These are phyloP conservation scores for Drosophila hydei DNA, from an alignment of 1,140 invertebrate species.

Conservation along the genomic window DNA sequence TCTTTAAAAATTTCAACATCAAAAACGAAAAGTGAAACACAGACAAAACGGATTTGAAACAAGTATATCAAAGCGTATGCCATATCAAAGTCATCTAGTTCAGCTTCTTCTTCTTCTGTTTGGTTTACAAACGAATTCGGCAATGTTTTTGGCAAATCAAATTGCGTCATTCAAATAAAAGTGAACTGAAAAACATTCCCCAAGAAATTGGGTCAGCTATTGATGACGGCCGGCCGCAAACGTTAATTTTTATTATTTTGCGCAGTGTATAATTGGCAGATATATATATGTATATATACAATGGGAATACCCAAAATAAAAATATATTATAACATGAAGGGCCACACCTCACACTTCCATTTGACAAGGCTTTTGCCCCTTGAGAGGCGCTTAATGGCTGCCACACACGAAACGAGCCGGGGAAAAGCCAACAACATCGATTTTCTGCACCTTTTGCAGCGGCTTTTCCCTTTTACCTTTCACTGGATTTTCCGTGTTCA, in stretches of 20 bases:
- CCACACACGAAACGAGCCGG: constrained; percentile 37
- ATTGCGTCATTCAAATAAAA: constrained; percentile 14
- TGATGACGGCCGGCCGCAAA: constrained; percentile 34
- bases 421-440: constrained; percentile 61
- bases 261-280: constrained; percentile 46
- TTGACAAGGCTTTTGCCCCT: neutral
- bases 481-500: constrained; percentile 36
- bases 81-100: constrained; percentile 26
- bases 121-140: constrained; percentile 9
- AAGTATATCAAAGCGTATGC: constrained; percentile 18
- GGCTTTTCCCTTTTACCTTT: constrained; percentile 34
- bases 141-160: constrained; percentile 37
- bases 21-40: constrained; percentile 18
- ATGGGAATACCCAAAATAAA: constrained; percentile 30
- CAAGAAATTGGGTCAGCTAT: constrained; percentile 41
- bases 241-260: constrained; percentile 51
- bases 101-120: constrained; percentile 5
- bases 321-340: neutral
- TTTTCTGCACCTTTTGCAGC: constrained; percentile 48
- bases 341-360: neutral
- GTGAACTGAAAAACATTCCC: constrained; percentile 5
- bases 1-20: constrained; percentile 14
- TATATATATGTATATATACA: neutral
- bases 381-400: constrained; percentile 38
- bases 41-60: neutral